phyloP scores from a whole-genome alignment of 2,888 invertebrate species.

The Lutraria lutraria region DNA sequence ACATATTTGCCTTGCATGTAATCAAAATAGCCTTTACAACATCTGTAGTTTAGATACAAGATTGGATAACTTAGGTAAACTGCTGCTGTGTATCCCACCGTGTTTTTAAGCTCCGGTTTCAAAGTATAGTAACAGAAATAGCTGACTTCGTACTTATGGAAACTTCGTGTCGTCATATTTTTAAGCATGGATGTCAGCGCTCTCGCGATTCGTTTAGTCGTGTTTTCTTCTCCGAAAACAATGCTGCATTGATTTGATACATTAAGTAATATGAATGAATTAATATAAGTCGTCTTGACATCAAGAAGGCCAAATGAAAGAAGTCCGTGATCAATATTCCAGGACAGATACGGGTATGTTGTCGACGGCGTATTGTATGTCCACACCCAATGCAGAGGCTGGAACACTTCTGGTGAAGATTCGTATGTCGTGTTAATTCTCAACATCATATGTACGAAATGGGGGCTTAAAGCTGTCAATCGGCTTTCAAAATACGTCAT shows the following conservation, averaged over 20 bases:
- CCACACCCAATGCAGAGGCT: constrained; percentile 58
- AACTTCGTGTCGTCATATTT: background rate
- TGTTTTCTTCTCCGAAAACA: constrained; percentile 44
- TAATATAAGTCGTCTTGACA: constrained; percentile 42
- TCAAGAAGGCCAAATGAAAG: constrained; percentile 60
- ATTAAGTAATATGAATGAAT: constrained; percentile 9
- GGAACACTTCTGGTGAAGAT: constrained; percentile 36
- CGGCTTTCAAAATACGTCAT: constrained; percentile 41
- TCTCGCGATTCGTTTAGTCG: constrained; percentile 37
- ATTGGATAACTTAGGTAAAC: constrained; percentile 54
- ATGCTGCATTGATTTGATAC: constrained; percentile 21
- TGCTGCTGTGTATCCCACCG: constrained; percentile 35
- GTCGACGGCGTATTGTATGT: constrained; percentile 46
- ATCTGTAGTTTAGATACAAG: constrained; percentile 46
- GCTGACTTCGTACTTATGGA: constrained; percentile 41
- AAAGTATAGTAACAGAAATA: constrained; percentile 56
- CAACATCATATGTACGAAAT: constrained; percentile 50
- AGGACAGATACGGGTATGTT: constrained; percentile 51
- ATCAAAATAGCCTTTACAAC: constrained; percentile 40
- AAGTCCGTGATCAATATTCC: constrained; percentile 55
- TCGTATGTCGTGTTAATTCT: background rate
- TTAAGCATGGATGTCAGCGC: constrained; percentile 17
- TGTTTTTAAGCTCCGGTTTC: constrained; percentile 31
- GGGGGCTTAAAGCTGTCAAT: constrained; percentile 24
- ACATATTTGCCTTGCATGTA: constrained; percentile 25